Percentiles rank a stretch among this genome's conserved stretches.
phyloP scores from a whole-genome alignment of 2,113 vertebrate species.

The Abramis brama region DNA sequence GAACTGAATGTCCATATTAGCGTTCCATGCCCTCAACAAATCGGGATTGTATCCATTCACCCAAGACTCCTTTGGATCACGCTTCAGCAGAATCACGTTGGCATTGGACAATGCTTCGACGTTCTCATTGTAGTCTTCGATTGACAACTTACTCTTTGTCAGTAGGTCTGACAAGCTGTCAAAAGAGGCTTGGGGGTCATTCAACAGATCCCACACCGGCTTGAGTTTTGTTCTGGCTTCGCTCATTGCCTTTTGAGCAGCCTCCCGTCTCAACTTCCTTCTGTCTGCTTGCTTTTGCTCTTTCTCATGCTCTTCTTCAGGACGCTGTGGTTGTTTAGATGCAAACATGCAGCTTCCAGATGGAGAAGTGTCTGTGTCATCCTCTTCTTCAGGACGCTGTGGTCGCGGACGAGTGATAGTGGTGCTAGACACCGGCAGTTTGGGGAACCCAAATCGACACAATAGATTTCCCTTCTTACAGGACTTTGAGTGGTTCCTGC shows the following conservation, averaged over 20 bases:
- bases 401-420: background rate
- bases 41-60: conserved; percentile 21
- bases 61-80: conserved; percentile 3
- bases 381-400: background rate
- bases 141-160: background rate
- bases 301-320: background rate
- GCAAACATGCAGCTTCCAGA: too few species aligned
- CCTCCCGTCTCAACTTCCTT: background rate
- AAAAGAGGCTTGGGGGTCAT: background rate
- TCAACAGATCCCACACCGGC: background rate
- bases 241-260: background rate
- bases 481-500: too few species aligned
- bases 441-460: conserved; percentile 37
- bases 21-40: background rate
- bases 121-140: background rate
- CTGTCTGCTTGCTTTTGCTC: background rate
- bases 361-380: background rate
- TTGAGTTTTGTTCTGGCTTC: background rate
- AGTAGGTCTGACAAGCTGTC: background rate
- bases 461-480: background rate
- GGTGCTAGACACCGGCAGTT: conserved; percentile 27
- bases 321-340: background rate
- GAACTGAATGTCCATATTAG: background rate
- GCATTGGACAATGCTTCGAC: background rate
- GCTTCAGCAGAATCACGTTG: background rate